phyloP scores from a whole-genome alignment of 2,113 vertebrate species.

The Ursus arctos region DNA sequence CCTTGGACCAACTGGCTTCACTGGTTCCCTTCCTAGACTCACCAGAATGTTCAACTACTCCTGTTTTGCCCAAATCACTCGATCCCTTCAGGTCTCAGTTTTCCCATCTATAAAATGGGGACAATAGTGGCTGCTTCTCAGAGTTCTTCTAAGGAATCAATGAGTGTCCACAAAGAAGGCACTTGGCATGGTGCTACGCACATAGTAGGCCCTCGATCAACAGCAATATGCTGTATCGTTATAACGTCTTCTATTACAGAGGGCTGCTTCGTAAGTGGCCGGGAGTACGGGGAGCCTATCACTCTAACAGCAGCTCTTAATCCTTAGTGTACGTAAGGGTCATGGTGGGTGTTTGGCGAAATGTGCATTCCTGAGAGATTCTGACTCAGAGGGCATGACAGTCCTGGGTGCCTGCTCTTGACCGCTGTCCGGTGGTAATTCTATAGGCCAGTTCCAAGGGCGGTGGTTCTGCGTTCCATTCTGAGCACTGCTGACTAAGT shows the following conservation, averaged over 20 bases:
- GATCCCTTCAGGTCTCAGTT: neutral
- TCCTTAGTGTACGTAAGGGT: neutral
- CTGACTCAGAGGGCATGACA: neutral
- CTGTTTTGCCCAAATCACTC: neutral
- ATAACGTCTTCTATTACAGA: rapidly evolving
- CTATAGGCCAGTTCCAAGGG: neutral
- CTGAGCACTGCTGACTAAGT: neutral
- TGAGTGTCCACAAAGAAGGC: neutral
- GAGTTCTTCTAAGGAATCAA: neutral
- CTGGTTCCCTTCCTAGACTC: neutral
- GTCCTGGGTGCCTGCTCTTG: neutral
- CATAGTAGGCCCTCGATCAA: rapidly evolving
- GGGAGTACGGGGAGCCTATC: rapidly evolving
- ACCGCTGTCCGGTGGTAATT: rapidly evolving
- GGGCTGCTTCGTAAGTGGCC: neutral
- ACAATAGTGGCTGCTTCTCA: neutral
- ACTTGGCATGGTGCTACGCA: rapidly evolving
- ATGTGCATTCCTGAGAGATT: neutral
- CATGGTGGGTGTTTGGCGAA: neutral
- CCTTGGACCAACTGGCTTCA: neutral
- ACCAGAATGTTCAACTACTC: neutral
- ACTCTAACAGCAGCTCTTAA: neutral
- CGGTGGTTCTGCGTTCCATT: neutral
- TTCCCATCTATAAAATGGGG: neutral
- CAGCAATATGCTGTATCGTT: neutral